Conservation (phyloP, 2,113 vertebrate species). For the Cricetomys ansorgei region DNA sequence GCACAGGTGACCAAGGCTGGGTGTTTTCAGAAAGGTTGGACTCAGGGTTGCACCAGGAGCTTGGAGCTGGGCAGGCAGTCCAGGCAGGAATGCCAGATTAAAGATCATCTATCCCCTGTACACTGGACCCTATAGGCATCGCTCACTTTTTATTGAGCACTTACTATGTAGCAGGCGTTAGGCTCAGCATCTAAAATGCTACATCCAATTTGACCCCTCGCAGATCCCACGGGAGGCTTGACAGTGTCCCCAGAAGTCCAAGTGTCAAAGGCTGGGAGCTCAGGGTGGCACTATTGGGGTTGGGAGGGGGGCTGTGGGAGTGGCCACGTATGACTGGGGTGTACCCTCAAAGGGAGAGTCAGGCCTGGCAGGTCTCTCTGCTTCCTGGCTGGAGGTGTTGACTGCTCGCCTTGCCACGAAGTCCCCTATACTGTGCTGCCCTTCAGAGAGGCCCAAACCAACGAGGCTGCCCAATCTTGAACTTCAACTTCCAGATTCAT, state of each 20-base stretch:
- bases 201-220: background rate
- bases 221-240: background rate
- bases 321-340: too few relatives aligned
- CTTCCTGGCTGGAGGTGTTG: background rate
- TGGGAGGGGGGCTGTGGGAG: background rate
- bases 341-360: background rate
- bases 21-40: background rate
- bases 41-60: background rate
- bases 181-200: background rate
- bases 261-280: background rate
- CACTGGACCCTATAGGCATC: accelerated
- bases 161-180: background rate
- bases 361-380: background rate
- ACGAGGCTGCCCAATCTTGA: background rate
- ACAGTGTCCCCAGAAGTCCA: background rate
- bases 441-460: background rate
- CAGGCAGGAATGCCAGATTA: background rate
- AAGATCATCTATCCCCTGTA: background rate
- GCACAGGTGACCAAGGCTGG: background rate
- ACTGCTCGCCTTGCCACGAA: background rate
- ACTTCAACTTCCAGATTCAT: background rate
- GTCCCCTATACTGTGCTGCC: background rate
- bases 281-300: background rate
- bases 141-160: background rate
- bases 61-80: accelerated